Conservation (phyloP, 2,888 invertebrate genomes). For the Eupithecia insigniata region DNA sequence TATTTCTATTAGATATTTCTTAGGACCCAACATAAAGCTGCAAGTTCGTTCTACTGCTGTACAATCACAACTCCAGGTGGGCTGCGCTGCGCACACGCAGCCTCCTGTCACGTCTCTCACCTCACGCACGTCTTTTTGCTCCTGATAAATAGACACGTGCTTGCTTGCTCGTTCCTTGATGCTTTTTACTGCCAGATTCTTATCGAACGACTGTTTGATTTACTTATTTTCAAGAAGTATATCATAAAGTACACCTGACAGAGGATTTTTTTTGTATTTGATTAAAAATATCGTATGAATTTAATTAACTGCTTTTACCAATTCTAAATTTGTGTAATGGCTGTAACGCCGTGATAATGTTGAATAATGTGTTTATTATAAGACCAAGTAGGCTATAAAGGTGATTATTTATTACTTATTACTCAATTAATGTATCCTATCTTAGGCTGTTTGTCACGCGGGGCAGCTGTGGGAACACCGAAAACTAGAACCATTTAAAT, state of each 20-base stretch:
- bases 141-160: slow-evolving; percentile 28
- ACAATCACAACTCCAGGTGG: background rate
- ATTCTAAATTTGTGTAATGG: background rate
- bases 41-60: background rate
- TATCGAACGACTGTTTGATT: slow-evolving; percentile 5
- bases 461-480: slow-evolving; percentile 24
- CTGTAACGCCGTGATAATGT: background rate
- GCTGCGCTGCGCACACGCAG: background rate
- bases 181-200: background rate
- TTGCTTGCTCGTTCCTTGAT: background rate
- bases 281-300: background rate
- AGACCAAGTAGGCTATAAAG: background rate
- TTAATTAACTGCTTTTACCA: background rate
- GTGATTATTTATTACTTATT: slow-evolving; percentile 6
- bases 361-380: background rate
- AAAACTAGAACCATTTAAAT: slow-evolving; percentile 26
- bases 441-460: slow-evolving; percentile 25
- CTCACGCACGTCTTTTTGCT: slow-evolving; percentile 25
- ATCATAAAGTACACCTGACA: background rate
- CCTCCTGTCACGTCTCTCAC: slow-evolving; percentile 21
- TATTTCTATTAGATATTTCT: background rate
- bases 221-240: background rate
- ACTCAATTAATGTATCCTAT: slow-evolving; percentile 26
- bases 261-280: background rate
- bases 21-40: background rate